These are phyloP conservation scores for Ibidorhyncha struthersii DNA, from an alignment of 2,113 vertebrate genomes.

Conservation along the genomic window DNA sequence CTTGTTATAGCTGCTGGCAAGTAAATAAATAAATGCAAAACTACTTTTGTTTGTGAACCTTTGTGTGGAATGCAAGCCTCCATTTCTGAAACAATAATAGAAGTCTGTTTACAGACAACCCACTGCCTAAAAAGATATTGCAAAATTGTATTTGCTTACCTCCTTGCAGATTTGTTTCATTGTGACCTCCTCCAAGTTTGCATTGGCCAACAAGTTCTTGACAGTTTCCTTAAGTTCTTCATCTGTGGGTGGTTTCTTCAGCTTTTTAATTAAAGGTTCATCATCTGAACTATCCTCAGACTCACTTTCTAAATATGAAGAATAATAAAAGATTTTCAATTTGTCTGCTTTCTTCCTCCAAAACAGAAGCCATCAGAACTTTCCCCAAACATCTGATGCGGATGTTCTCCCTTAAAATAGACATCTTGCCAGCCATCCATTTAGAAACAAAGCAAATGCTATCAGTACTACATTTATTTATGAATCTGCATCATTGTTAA, in stretches of 20 bases:
- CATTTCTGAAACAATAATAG: background rate
- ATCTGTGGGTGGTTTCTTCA: conserved; percentile 88
- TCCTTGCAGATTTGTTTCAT: conserved; percentile 97
- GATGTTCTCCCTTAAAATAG: background rate
- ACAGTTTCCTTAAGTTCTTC: conserved; percentile 89
- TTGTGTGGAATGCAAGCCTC: background rate
- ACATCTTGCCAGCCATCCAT: background rate
- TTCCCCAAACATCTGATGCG: background rate
- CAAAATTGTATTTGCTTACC: conserved; percentile 65
- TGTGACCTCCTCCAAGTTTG: conserved; percentile 92
- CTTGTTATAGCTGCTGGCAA: background rate
- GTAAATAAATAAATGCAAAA: background rate
- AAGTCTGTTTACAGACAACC: background rate
- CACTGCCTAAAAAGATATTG: background rate
- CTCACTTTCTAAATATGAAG: conserved; percentile 77
- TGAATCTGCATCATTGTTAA: background rate
- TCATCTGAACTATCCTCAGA: conserved; percentile 91
- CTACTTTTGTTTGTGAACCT: background rate
- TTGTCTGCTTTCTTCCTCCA: background rate
- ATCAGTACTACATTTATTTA: background rate
- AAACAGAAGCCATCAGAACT: background rate
- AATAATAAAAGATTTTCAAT: background rate
- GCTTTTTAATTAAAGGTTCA: conserved; percentile 90
- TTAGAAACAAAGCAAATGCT: background rate
- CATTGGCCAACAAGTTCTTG: conserved; percentile 85